These are phyloP conservation scores for Herpetotheres cachinnans DNA, from an alignment of 2,113 vertebrate genomes.

Conservation along the genomic window DNA sequence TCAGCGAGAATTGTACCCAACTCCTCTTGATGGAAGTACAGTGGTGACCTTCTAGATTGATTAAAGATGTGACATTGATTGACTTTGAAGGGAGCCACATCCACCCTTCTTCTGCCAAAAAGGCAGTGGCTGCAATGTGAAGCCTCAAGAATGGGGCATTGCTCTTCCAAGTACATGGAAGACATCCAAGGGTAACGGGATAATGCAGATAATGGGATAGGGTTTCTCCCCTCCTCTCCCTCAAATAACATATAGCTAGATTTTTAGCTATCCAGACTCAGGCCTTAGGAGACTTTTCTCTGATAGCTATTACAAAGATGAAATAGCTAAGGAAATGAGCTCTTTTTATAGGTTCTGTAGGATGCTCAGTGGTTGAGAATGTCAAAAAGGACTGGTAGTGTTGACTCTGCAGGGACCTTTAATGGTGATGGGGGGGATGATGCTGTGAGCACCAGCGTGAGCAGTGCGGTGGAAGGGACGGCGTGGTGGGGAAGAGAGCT, in stretches of 20 bases:
- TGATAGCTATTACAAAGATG: constrained; percentile 11
- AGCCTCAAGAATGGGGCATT: constrained; percentile 55
- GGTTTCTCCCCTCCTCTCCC: constrained; percentile 54
- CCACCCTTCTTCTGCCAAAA: constrained; percentile 64
- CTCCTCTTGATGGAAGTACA: background rate
- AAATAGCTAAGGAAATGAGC: constrained; percentile 24
- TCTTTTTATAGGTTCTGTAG: constrained; percentile 28
- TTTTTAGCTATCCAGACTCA: background rate
- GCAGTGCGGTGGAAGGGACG: background rate
- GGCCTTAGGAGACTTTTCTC: background rate
- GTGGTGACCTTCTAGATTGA: constrained; percentile 42
- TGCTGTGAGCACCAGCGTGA: rapidly evolving
- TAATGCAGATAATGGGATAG: constrained; percentile 64
- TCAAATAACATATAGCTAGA: constrained; percentile 25
- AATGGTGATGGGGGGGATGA: background rate
- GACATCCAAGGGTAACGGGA: constrained; percentile 52
- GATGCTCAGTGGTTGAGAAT: background rate
- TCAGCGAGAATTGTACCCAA: constrained; percentile 50
- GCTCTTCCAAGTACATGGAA: constrained; percentile 63
- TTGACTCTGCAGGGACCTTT: background rate
- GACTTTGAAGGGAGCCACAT: constrained; percentile 65
- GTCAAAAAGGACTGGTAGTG: background rate
- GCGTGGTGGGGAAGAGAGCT: background rate
- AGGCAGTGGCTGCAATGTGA: constrained; percentile 57
- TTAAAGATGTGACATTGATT: constrained; percentile 59